A percentile compares a stretch with the other conserved stretches of the same genome.
Evolutionary conservation across 2,888 invertebrate genomes (phyloP).

Genomic region (Gerris lacustris): DNA sequence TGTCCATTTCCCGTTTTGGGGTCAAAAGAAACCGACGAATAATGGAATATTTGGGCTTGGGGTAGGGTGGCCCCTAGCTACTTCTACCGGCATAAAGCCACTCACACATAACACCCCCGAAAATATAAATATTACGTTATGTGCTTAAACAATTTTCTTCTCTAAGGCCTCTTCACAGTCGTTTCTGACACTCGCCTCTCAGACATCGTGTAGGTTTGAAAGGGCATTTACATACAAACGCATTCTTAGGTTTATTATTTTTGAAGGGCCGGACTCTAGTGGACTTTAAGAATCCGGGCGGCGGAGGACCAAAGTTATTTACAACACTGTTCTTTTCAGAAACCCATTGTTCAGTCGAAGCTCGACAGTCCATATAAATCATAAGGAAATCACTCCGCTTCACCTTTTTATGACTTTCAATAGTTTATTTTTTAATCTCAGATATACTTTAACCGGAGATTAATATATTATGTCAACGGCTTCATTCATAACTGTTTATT

Average conservation of each 20-base stretch:
- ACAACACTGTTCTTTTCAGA: too few relatives aligned
- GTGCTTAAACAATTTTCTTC: conserved; percentile 5
- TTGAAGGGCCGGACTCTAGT: background rate
- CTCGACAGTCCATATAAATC: background rate
- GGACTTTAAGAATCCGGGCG: background rate
- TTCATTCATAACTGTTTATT: too few relatives aligned
- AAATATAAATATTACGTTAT: conserved; percentile 3
- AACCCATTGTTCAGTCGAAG: background rate
- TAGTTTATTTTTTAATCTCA: too few relatives aligned
- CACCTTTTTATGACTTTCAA: too few relatives aligned
- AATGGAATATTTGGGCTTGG: background rate
- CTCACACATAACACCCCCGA: background rate
- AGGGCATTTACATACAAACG: conserved; percentile 5
- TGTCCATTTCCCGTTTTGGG: conserved; percentile 2
- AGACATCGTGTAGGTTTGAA: background rate
- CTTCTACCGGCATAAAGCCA: background rate
- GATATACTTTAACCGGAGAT: too few relatives aligned
- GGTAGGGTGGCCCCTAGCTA: background rate
- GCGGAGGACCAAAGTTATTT: too few relatives aligned
- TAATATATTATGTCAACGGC: too few relatives aligned
- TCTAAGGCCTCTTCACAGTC: background rate
- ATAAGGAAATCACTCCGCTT: background rate
- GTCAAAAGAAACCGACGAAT: conserved; percentile 1
- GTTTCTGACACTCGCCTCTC: background rate
- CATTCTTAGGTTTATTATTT: background rate